Conservation (phyloP, 2,888 invertebrate species). For the Perizoma flavofasciatum region DNA sequence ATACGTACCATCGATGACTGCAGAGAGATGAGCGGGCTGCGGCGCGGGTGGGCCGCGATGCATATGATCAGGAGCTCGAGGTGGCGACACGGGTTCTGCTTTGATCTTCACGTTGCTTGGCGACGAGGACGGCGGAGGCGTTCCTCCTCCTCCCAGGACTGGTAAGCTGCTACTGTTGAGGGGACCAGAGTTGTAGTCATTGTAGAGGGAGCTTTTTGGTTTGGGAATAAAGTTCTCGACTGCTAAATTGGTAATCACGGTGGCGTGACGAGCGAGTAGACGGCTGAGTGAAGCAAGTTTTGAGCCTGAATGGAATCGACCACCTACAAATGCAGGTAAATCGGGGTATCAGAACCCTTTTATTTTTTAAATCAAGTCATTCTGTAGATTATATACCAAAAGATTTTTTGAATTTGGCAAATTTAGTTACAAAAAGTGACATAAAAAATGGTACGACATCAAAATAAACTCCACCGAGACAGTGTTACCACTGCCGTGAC, state of each 20-base stretch:
- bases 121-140: conserved; percentile 89
- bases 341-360: not conserved
- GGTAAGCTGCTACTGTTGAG: conserved; percentile 86
- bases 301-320: not conserved
- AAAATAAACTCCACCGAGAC: conserved; percentile 47
- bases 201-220: not conserved
- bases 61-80: conserved; percentile 89
- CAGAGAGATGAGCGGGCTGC: conserved; percentile 76
- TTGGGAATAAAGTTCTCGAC: too few relatives aligned
- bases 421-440: conserved; percentile 1
- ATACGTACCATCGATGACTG: conserved; percentile 72
- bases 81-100: conserved; percentile 97
- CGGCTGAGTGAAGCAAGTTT: too few relatives aligned
- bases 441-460: too few relatives aligned
- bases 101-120: conserved; percentile 95
- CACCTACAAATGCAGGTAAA: not conserved
- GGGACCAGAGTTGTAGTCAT: conserved; percentile 12
- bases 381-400: too few relatives aligned
- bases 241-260: too few relatives aligned
- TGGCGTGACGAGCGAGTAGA: too few relatives aligned
- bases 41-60: conserved; percentile 77
- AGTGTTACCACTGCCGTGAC: conserved; percentile 84
- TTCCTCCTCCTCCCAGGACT: conserved; percentile 88
- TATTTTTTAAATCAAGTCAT: not conserved
- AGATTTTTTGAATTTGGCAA: too few relatives aligned